phyloP scores from a whole-genome alignment of 2,888 invertebrate species.

The Ommatoiulus sabulosus region DNA sequence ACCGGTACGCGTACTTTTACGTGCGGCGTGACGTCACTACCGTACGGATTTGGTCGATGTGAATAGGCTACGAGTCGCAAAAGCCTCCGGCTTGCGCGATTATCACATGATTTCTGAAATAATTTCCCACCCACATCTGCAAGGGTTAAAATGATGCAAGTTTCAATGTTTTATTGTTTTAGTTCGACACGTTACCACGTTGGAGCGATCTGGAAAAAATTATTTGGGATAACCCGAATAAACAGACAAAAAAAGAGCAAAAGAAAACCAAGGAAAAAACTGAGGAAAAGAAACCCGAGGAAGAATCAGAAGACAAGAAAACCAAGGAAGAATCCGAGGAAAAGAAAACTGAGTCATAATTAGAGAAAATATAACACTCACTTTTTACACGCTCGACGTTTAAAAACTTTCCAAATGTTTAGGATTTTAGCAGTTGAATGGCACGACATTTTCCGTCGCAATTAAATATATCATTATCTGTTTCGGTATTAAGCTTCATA shows the following conservation, averaged over 20 bases:
- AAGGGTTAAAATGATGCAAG: too few species aligned
- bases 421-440: background rate
- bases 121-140: too few species aligned
- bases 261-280: background rate
- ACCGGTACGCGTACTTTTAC: too few species aligned
- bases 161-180: background rate
- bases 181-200: background rate
- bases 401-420: background rate
- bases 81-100: too few species aligned
- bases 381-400: background rate
- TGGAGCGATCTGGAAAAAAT: constrained; percentile 29
- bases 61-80: too few species aligned
- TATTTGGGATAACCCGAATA: background rate
- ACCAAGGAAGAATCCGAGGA: background rate
- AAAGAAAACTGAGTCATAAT: background rate
- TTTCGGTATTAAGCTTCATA: too few species aligned
- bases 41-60: too few species aligned
- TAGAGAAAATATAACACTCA: too few species aligned
- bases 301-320: background rate
- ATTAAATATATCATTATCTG: too few species aligned
- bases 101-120: too few species aligned
- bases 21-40: too few species aligned
- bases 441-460: too few species aligned
- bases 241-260: background rate
- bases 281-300: background rate